Evolutionary conservation across 2,797 vertebrate genomes (phyloP).

Genomic region (Anguilla megastoma): DNA sequence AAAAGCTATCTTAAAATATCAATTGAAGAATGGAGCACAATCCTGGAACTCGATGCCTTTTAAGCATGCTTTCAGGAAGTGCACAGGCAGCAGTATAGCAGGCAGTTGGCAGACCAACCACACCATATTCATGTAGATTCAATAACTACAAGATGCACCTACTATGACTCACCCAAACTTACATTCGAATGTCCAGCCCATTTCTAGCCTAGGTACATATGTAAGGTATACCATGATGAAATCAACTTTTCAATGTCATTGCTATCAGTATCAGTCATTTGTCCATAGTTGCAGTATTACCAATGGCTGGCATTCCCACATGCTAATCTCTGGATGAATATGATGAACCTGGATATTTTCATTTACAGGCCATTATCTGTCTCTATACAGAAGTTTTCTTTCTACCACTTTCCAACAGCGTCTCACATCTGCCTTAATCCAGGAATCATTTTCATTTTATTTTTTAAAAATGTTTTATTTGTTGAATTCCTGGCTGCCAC

Average conservation of each 20-base stretch:
- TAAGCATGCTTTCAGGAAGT: neutral
- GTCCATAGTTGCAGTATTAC: neutral
- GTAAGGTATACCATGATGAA: neutral
- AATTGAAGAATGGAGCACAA: neutral
- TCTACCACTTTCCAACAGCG: too few relatives aligned
- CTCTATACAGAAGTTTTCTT: neutral
- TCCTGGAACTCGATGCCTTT: neutral
- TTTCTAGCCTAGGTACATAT: neutral
- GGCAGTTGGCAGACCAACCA: neutral
- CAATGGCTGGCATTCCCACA: neutral
- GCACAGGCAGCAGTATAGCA: neutral
- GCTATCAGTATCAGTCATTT: neutral
- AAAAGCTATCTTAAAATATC: neutral
- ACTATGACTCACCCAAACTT: neutral
- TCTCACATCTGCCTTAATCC: too few relatives aligned
- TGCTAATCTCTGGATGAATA: neutral
- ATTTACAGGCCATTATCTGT: neutral
- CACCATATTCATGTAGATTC: neutral
- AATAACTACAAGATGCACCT: neutral
- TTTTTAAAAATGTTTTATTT: too few relatives aligned
- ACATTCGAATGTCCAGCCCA: neutral
- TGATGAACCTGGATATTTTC: neutral
- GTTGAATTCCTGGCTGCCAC: too few relatives aligned
- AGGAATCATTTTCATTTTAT: too few relatives aligned
- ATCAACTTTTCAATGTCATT: neutral